These are phyloP conservation scores for Drosophila nikananu DNA, from an alignment of 1,140 invertebrate genomes.

Conservation along the genomic window DNA sequence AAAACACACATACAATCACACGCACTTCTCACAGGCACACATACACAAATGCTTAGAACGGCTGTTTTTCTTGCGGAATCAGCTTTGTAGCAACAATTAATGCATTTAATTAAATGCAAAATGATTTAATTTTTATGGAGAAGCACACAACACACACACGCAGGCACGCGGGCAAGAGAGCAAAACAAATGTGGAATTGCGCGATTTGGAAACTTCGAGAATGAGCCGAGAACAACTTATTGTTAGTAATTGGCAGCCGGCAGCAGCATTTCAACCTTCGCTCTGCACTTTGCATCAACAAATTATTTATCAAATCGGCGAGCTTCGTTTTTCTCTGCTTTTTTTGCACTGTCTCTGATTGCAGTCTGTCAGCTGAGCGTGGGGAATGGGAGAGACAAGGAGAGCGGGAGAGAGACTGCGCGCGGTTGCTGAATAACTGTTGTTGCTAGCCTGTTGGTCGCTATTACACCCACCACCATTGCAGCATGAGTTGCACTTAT, in stretches of 20 bases:
- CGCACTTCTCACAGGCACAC: conserved; percentile 10
- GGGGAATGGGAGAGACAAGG: conserved; percentile 16
- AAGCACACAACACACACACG: conserved; percentile 44
- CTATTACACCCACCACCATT: conserved; percentile 38
- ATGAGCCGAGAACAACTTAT: conserved; percentile 31
- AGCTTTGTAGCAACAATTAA: conserved; percentile 47
- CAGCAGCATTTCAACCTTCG: conserved; percentile 31
- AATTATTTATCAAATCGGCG: conserved; percentile 58
- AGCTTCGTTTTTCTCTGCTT: conserved; percentile 36
- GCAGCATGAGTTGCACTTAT: conserved; percentile 74
- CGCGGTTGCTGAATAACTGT: conserved; percentile 67
- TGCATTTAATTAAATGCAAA: conserved; percentile 79
- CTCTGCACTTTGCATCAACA: conserved; percentile 68
- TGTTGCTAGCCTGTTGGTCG: conserved; percentile 78
- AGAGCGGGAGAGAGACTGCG: conserved; percentile 37
- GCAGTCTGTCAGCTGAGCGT: conserved; percentile 74
- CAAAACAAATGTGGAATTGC: conserved; percentile 30
- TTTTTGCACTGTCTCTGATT: conserved; percentile 53
- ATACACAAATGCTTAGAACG: conserved; percentile 18
- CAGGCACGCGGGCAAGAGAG: conserved; percentile 16
- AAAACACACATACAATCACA: conserved; percentile 16
- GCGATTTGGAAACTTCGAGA: conserved; percentile 71
- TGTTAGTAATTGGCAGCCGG: conserved; percentile 37
- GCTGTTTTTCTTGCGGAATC: conserved; percentile 49
- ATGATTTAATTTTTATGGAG: conserved; percentile 64